These are phyloP conservation scores for Takifugu ocellatus DNA, from an alignment of 2,797 vertebrate species.

Conservation along the genomic window DNA sequence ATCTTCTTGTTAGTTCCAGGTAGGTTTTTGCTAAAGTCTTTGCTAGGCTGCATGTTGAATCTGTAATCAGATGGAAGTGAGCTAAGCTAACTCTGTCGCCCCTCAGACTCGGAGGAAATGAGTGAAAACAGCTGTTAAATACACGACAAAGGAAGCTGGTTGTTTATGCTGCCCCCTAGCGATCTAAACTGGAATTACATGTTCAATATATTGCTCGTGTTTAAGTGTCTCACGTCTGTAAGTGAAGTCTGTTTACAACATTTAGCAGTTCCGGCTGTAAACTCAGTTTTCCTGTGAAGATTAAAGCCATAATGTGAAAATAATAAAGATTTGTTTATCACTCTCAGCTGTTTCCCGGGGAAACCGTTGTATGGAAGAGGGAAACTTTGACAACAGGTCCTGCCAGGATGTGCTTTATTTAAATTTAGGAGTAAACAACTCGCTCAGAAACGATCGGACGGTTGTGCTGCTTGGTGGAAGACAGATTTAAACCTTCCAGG, in stretches of 20 bases:
- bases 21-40: no score
- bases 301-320: slow-evolving; percentile 3
- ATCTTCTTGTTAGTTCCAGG: not conserved
- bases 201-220: not conserved
- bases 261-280: not conserved
- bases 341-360: not conserved
- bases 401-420: no score
- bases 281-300: not conserved
- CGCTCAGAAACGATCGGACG: not conserved
- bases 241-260: not conserved
- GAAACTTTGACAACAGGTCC: no score
- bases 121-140: not conserved
- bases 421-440: no score
- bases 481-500: not conserved
- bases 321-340: slow-evolving; percentile 15
- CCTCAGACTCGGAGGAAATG: not conserved
- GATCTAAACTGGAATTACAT: not conserved
- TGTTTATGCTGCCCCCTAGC: not conserved
- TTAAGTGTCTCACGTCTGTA: not conserved
- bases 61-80: not conserved
- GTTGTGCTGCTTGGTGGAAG: slow-evolving; percentile 9
- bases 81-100: not conserved
- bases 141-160: not conserved
- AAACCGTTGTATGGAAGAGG: no score
- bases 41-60: not conserved